A percentile compares a stretch with the other conserved stretches of the same genome.
These are phyloP conservation scores for Muntiacus muntjak DNA, from an alignment of 2,113 vertebrate genomes.

Conservation along the genomic window DNA sequence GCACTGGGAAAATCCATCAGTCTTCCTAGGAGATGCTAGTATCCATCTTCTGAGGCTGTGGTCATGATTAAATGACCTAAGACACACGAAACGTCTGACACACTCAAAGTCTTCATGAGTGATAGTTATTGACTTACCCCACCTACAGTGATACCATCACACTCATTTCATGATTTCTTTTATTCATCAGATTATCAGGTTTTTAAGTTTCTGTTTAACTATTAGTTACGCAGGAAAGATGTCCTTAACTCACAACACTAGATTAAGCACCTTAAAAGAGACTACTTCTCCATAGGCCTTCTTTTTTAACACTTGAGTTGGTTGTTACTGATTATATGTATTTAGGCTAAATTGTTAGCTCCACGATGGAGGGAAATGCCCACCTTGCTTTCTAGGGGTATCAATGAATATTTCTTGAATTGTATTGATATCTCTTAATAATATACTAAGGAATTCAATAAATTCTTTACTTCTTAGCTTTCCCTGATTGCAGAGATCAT, in stretches of 20 bases:
- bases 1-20: background rate
- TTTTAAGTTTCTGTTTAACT: background rate
- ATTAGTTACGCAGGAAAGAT: background rate
- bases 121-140: background rate
- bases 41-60: background rate
- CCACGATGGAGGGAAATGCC: background rate
- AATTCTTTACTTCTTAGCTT: background rate
- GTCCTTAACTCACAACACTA: background rate
- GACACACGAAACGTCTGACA: background rate
- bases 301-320: background rate
- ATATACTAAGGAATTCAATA: background rate
- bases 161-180: background rate
- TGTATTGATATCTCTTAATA: background rate
- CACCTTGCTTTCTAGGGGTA: background rate
- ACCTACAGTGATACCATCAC: background rate
- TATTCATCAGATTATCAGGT: background rate
- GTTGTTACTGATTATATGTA: background rate
- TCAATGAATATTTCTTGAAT: background rate
- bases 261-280: background rate
- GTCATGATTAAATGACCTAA: background rate
- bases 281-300: background rate
- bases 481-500: background rate
- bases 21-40: background rate
- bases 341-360: background rate
- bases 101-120: no score